Conservation (phyloP, 2,113 vertebrate species). For the Gallinago paraguaiae region DNA sequence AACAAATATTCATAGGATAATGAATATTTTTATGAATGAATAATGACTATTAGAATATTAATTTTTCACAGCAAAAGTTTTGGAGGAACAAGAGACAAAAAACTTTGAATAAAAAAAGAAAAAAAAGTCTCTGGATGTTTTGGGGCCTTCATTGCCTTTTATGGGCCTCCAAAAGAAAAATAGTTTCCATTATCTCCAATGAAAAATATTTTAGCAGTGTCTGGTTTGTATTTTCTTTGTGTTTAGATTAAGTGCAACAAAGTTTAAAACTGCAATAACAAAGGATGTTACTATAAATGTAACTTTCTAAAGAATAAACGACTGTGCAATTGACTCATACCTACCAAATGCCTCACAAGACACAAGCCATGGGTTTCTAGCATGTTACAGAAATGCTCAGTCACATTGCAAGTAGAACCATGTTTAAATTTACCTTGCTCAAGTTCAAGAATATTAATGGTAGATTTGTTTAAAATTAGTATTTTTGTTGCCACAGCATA, state of each 20-base stretch:
- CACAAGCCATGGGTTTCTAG: background rate
- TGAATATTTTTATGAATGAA: too few relatives aligned
- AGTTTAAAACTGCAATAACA: slow-evolving; percentile 62
- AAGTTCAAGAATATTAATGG: background rate
- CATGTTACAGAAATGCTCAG: background rate
- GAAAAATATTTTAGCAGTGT: slow-evolving; percentile 72
- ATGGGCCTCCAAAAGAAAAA: slow-evolving; percentile 72
- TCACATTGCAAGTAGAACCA: background rate
- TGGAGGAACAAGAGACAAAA: background rate
- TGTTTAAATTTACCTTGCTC: background rate
- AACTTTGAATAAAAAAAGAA: background rate
- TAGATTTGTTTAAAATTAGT: background rate
- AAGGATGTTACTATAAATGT: slow-evolving; percentile 57
- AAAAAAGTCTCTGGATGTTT: slow-evolving; percentile 40
- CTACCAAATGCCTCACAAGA: slow-evolving; percentile 22
- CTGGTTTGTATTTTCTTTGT: slow-evolving; percentile 69
- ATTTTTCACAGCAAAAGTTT: background rate
- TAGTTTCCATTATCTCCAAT: slow-evolving; percentile 75
- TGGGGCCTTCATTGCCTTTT: slow-evolving; percentile 71
- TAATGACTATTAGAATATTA: too few relatives aligned
- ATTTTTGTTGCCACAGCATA: background rate
- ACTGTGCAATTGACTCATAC: slow-evolving; percentile 41
- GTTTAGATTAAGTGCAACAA: slow-evolving; percentile 67
- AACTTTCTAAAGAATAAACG: slow-evolving; percentile 49
- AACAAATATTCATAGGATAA: background rate